Conservation (phyloP, 35 echinoderm and acorn worm species). For the Apostichopus californicus region DNA sequence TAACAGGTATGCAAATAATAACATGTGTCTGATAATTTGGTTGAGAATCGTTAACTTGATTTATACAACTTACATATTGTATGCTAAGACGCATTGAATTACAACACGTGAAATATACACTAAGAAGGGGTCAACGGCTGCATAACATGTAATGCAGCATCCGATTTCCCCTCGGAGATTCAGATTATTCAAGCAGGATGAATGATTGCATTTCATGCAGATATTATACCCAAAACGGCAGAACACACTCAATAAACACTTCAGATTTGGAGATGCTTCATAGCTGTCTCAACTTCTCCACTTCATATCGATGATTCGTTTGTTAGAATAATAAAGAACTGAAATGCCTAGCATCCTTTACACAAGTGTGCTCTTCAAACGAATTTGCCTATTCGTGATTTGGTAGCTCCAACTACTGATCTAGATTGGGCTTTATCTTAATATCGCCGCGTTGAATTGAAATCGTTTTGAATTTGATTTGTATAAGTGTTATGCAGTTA, state of each 20-base stretch:
- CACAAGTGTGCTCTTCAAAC: not conserved
- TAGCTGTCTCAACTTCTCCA: conserved; percentile 40
- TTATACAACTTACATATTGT: not conserved
- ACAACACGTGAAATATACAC: not conserved
- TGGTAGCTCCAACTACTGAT: conserved; percentile 11
- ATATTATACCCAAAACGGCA: conserved; percentile 49
- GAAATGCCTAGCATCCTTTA: conserved; percentile 1
- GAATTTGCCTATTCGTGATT: not conserved
- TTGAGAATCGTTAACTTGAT: not conserved
- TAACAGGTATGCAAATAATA: no score
- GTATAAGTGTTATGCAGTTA: no score
- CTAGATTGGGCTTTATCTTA: not conserved
- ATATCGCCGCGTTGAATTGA: not conserved
- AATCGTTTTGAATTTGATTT: no score
- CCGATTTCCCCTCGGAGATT: not conserved
- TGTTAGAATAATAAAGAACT: conserved; percentile 45
- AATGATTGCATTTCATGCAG: conserved; percentile 45
- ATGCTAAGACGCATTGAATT: not conserved
- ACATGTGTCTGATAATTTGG: no score
- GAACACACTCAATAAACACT: conserved; percentile 35
- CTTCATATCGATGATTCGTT: conserved; percentile 42
- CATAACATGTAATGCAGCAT: not conserved
- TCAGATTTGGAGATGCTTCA: conserved; percentile 32
- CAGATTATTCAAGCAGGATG: conserved; percentile 6
- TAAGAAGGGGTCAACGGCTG: not conserved